Percentiles rank a stretch among this genome's conserved stretches.
These are phyloP conservation scores for Etheostoma nigrum DNA, from an alignment of 2,797 vertebrate species.

Conservation along the genomic window DNA sequence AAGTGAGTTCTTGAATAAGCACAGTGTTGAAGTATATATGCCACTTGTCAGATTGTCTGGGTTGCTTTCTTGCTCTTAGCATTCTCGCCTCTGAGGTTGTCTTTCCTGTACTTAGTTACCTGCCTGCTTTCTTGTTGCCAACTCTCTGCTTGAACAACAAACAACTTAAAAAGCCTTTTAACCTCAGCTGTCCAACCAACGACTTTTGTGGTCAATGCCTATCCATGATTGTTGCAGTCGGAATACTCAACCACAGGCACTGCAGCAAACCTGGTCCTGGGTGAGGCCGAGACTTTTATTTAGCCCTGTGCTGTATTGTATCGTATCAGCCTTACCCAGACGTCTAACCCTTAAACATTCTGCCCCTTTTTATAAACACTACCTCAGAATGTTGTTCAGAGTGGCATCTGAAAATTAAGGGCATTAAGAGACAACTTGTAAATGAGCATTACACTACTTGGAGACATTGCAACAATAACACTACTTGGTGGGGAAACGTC, in stretches of 20 bases:
- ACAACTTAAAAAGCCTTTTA: constrained; percentile 49
- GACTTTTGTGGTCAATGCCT: constrained; percentile 25
- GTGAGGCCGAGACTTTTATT: constrained; percentile 2
- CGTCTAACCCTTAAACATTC: constrained; percentile 13
- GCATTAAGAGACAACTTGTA: neutral
- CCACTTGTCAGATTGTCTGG: constrained; percentile 63
- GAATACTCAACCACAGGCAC: constrained; percentile 3
- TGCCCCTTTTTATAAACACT: neutral
- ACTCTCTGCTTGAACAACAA: constrained; percentile 43
- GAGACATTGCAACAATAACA: neutral
- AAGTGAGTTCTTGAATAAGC: constrained; percentile 54
- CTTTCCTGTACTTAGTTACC: constrained; percentile 28
- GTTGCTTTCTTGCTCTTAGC: constrained; percentile 48
- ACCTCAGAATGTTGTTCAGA: constrained; percentile 7
- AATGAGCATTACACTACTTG: neutral
- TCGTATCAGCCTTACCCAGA: constrained; percentile 15
- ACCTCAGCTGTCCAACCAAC: constrained; percentile 45
- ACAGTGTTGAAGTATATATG: constrained; percentile 53
- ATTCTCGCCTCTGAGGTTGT: constrained; percentile 34
- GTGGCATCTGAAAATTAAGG: constrained; percentile 6
- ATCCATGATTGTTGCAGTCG: constrained; percentile 8
- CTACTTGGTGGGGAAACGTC: too few relatives aligned
- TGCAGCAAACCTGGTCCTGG: constrained; percentile 13
- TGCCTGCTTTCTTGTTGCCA: constrained; percentile 33
- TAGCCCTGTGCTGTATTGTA: constrained; percentile 13